Conservation (phyloP, 2,888 invertebrate species). For the Tipula lateralis region DNA sequence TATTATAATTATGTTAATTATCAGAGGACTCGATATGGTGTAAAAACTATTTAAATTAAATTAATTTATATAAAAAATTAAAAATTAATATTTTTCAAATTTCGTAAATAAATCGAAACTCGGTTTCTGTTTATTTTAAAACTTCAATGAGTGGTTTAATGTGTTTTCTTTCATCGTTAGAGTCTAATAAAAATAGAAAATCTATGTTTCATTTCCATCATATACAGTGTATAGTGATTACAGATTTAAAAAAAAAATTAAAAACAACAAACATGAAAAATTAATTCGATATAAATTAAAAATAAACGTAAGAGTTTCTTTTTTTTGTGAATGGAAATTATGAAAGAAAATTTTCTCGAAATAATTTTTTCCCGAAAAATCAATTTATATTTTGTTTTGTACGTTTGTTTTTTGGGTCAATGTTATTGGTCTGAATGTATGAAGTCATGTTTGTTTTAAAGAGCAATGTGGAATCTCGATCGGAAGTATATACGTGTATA, state of each 20-base stretch:
- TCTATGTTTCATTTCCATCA: conserved; percentile 24
- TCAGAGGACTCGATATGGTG: neutral
- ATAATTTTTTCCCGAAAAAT: neutral
- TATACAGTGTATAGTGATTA: neutral
- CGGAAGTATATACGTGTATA: no score
- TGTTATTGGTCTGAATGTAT: neutral
- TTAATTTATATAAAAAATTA: neutral
- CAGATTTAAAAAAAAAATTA: neutral
- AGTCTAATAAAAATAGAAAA: conserved; percentile 19
- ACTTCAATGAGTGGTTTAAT: conserved; percentile 24
- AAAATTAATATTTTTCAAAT: neutral
- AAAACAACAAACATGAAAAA: conserved; percentile 11
- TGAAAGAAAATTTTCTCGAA: conserved; percentile 13
- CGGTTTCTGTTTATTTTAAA: neutral
- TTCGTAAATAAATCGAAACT: neutral
- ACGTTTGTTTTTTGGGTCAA: neutral
- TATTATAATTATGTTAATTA: no score
- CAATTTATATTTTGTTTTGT: neutral
- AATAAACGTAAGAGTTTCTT: neutral
- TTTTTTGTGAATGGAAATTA: conserved; percentile 5
- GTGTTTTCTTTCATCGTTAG: conserved; percentile 24
- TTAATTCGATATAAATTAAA: conserved; percentile 11
- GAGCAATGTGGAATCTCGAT: neutral
- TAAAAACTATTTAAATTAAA: neutral
- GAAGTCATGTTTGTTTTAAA: neutral